Base-by-base conservation (phyloP, 2,888 invertebrate species). In the Tolmerus cingulatus region DNA sequence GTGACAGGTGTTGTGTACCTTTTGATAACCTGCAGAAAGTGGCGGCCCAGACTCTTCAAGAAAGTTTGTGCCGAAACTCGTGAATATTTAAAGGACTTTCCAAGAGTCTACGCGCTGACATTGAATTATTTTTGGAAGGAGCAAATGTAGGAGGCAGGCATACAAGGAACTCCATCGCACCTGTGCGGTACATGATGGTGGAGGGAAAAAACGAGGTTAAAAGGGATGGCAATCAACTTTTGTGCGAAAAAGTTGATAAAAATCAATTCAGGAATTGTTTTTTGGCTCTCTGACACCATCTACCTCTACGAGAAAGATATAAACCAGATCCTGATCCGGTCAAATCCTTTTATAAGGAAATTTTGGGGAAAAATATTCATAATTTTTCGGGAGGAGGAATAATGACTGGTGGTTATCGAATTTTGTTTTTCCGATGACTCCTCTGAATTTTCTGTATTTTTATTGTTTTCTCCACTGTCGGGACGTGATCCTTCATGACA, bases 1-100 rank as follows among this genome's bases (percentile, higher is more conserved):
- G 76, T 76, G 76, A 66, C 76, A 76, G 76, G 76, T 76, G 76
- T 76, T 76, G 76, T 40, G 76, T 37, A 34, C 76, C 34, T 76
- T 40, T 16, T n/a, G 76, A 76, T 76, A 76, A 76, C 37, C 34
- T 76, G 76, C 5, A 76, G 76, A 66, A 66, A 66, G 66, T 66
- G 66, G 66, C 12, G 66, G 23, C 66, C 27, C 66, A 66, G 76
- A 19, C 76, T 76, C 37, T 40, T 76, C 8, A 16, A 34, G 76
- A 76, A 40, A 66, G 9, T 66, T 76, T 27, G 30, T 30, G 27
- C n/a, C 19, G 27, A 76, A 76, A 37, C 12, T 76, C 76, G 16
- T 37, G 40, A 76, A 76, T 76, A 37, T 76, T 76, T 37, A 76
- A 76, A 40, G 76, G 14, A 34, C 34, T 37, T 76, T 76, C 30